Evolutionary conservation across 2,797 vertebrate genomes (phyloP).

Genomic region (Paramormyrops hopkinsi): DNA sequence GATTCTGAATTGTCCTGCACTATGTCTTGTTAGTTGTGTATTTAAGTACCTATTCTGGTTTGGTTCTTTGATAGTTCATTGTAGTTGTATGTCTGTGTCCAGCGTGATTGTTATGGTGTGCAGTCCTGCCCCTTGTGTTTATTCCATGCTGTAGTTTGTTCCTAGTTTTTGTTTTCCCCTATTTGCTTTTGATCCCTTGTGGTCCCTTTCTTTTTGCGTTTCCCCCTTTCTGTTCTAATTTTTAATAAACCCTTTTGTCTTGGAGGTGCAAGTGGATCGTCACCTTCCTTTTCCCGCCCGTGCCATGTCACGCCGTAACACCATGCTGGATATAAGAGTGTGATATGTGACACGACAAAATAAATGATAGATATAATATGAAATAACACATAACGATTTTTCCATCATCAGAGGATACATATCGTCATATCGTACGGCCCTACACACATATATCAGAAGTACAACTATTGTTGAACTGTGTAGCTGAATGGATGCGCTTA

Average conservation of each 20-base stretch:
- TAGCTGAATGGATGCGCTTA: neutral
- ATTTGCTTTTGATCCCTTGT: neutral
- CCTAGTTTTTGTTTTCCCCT: neutral
- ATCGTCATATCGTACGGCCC: neutral
- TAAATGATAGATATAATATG: neutral
- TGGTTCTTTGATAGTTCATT: neutral
- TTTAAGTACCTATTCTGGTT: neutral
- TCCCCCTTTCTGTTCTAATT: neutral
- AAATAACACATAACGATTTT: neutral
- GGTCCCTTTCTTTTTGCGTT: neutral
- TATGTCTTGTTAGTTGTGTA: neutral
- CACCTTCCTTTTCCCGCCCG: neutral
- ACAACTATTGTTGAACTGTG: neutral
- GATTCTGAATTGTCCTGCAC: neutral
- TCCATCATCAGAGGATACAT: neutral
- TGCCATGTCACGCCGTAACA: neutral
- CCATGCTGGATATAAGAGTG: neutral
- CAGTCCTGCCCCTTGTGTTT: neutral
- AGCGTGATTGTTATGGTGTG: neutral
- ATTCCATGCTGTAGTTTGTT: neutral
- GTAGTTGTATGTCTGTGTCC: neutral
- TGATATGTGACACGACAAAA: neutral
- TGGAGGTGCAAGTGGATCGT: neutral
- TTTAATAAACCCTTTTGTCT: neutral
- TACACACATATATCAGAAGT: neutral